Conservation (phyloP, 2,888 invertebrate species). For the Cerastis leucographa region DNA sequence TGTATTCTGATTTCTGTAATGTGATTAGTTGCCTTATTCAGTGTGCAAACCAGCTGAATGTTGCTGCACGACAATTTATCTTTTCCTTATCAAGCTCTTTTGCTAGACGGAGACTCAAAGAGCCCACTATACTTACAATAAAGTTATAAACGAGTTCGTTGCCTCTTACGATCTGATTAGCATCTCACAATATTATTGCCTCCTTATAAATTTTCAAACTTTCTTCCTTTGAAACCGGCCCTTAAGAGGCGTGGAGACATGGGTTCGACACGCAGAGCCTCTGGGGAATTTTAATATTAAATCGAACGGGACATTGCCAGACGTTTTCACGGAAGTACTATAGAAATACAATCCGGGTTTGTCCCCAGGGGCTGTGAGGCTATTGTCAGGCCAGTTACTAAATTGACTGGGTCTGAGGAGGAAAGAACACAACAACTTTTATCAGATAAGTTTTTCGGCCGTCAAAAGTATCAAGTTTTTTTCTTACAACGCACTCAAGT, state of each 20-base stretch:
- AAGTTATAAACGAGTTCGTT: constrained; percentile 50
- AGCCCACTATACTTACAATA: constrained; percentile 25
- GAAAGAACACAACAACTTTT: constrained; percentile 28
- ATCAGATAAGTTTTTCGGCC: not conserved
- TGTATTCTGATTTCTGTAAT: constrained; percentile 63
- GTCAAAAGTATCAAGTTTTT: constrained; percentile 1
- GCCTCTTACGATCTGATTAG: constrained; percentile 50
- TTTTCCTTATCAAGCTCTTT: constrained; percentile 60
- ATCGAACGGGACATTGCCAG: constrained; percentile 32
- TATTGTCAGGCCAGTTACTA: constrained; percentile 34
- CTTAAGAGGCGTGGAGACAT: constrained; percentile 27
- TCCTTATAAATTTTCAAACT: constrained; percentile 27
- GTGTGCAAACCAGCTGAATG: constrained; percentile 41
- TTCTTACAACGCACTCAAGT: not conserved
- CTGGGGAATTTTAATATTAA: constrained; percentile 49
- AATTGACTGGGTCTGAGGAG: constrained; percentile 19
- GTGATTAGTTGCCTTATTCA: constrained; percentile 60
- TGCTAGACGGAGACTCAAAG: constrained; percentile 42
- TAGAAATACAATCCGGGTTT: constrained; percentile 31
- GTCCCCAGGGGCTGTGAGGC: constrained; percentile 17
- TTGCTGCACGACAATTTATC: constrained; percentile 51
- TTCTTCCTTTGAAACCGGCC: constrained; percentile 27
- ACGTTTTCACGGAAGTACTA: constrained; percentile 19
- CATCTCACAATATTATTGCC: constrained; percentile 44
- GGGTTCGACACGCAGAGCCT: constrained; percentile 49